Conservation (phyloP, 2,113 vertebrate genomes). For the Hylia prasina region DNA sequence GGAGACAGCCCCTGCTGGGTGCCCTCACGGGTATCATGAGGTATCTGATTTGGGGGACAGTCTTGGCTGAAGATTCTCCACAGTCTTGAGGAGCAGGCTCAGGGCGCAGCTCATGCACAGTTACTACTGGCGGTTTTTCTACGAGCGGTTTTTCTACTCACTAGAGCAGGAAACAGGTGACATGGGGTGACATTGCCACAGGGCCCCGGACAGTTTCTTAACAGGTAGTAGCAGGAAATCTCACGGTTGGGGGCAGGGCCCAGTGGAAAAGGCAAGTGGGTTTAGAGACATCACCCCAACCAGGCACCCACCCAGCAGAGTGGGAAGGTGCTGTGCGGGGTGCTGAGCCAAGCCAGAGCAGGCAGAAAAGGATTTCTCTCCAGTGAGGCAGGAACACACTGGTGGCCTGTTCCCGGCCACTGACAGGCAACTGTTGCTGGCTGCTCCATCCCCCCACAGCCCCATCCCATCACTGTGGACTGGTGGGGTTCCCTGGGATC, state of each 20-base stretch:
- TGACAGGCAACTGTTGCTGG: background rate
- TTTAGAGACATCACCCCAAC: accelerated
- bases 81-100: background rate
- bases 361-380: background rate
- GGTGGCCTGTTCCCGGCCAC: accelerated
- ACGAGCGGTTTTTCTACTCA: accelerated
- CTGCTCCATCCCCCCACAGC: background rate
- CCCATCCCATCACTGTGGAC: accelerated
- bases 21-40: too few relatives aligned
- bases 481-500: background rate
- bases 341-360: accelerated
- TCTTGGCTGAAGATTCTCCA: background rate
- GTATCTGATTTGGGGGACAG: background rate
- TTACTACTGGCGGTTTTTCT: accelerated
- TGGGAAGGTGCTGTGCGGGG: background rate
- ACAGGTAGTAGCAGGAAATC: slow-evolving; percentile 31
- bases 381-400: background rate
- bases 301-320: background rate
- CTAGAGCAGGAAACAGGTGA: background rate
- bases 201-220: background rate
- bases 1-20: background rate
- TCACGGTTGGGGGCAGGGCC: background rate
- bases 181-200: background rate
- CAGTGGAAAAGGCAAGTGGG: background rate
- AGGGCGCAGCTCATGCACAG: accelerated